A percentile compares a stretch with the other conserved stretches of the same genome.
phyloP scores from a whole-genome alignment of 2,888 invertebrate species.

The Brassicogethes aeneus region DNA sequence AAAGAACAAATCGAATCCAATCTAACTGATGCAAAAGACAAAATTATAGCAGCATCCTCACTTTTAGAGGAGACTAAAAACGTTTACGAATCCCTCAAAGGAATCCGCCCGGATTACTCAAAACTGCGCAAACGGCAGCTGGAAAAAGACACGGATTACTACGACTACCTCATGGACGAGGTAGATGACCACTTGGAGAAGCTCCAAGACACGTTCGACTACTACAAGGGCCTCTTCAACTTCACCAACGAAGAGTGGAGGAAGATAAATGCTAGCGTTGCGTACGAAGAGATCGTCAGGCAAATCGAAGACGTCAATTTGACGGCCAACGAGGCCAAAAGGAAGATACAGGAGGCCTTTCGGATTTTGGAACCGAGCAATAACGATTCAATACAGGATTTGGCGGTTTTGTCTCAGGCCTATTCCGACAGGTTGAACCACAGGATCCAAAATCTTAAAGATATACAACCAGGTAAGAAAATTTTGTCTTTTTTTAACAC shows the following conservation, averaged over 20 bases:
- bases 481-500: too few relatives aligned
- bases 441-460: conserved; percentile 33
- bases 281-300: conserved; percentile 65
- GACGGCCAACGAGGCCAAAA: conserved; percentile 50
- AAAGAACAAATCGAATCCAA: conserved; percentile 16
- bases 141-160: too few relatives aligned
- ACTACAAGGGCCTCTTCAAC: conserved; percentile 31
- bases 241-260: conserved; percentile 47
- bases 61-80: too few relatives aligned
- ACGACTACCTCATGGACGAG: conserved; percentile 38
- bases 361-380: conserved; percentile 37
- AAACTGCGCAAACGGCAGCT: too few relatives aligned
- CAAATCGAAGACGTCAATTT: conserved; percentile 58
- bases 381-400: conserved; percentile 44
- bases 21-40: conserved; percentile 15
- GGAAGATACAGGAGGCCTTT: conserved; percentile 27
- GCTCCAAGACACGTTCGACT: conserved; percentile 42
- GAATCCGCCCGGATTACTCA: too few relatives aligned
- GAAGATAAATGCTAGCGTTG: conserved; percentile 53
- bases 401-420: conserved; percentile 45
- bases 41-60: too few relatives aligned
- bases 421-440: conserved; percentile 48
- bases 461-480: conserved; percentile 22
- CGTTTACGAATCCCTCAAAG: too few relatives aligned
- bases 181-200: conserved; percentile 45